Percentiles rank a stretch among this genome's conserved stretches.
These are phyloP conservation scores for Habropoda laboriosa DNA, from an alignment of 1,140 invertebrate species.

Conservation along the genomic window DNA sequence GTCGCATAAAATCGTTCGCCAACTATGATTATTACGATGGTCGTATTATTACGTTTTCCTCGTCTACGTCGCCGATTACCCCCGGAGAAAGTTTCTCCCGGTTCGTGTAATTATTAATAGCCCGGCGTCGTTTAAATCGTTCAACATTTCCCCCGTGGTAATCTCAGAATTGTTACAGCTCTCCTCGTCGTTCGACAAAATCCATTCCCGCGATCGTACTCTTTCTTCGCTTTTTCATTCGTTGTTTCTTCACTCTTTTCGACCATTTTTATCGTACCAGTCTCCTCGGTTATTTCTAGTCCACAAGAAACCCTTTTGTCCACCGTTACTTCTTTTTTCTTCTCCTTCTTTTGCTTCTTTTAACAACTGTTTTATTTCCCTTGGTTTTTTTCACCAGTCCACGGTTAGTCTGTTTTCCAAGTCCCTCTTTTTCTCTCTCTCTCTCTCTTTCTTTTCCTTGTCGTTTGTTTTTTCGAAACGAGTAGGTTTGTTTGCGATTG, in stretches of 20 bases:
- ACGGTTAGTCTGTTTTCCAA: neutral
- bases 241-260: neutral
- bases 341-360: no score
- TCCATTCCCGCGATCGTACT: neutral
- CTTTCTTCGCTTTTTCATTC: no score
- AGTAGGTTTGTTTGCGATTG: conserved; percentile 24
- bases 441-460: neutral
- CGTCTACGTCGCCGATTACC: neutral
- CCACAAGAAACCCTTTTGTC: neutral
- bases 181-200: neutral
- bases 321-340: no score
- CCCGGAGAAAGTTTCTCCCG: conserved; percentile 8
- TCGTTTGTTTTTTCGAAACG: neutral
- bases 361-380: neutral
- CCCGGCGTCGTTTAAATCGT: neutral
- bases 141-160: neutral
- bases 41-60: conserved; percentile 19
- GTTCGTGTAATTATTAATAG: conserved; percentile 38
- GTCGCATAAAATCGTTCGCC: neutral
- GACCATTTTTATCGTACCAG: neutral
- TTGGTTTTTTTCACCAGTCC: neutral
- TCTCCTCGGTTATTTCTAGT: neutral
- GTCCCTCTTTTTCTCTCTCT: neutral
- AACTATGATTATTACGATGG: conserved; percentile 23
- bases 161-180: neutral